A percentile compares a stretch with the other conserved stretches of the same genome.
Conservation (phyloP, 92 coral and sea anemone genomes). For the Porites evermanni region DNA sequence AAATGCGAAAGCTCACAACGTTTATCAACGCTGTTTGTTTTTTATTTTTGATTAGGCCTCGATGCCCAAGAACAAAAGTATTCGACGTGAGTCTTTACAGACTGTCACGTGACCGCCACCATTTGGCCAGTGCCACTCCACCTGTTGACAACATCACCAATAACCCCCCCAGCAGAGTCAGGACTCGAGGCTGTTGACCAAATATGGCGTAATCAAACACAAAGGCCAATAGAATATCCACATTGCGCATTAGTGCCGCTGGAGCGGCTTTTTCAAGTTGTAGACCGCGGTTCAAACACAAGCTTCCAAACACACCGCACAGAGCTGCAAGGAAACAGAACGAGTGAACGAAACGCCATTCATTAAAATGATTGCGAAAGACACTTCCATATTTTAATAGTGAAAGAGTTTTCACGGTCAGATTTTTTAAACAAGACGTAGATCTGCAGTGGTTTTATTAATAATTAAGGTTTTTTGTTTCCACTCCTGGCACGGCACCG, state of each 20-base stretch:
- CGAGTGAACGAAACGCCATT: not conserved
- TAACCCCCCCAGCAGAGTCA: slow-evolving; percentile 75
- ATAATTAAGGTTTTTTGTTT: too few species aligned
- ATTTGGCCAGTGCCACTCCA: slow-evolving; percentile 70
- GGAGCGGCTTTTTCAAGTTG: slow-evolving; percentile 92
- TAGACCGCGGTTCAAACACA: slow-evolving; percentile 86
- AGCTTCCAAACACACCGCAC: slow-evolving; percentile 84
- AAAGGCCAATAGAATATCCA: slow-evolving; percentile 83
- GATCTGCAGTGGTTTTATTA: too few species aligned
- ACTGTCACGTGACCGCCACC: slow-evolving; percentile 65
- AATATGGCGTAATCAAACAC: slow-evolving; percentile 76
- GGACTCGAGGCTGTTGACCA: slow-evolving; percentile 61
- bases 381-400: too few species aligned
- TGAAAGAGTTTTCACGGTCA: too few species aligned
- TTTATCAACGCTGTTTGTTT: too few species aligned
- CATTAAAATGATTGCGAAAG: too few species aligned
- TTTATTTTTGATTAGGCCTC: too few species aligned
- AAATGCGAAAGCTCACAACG: too few species aligned
- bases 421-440: too few species aligned
- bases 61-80: too few species aligned
- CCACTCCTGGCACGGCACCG: too few species aligned
- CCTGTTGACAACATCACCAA: slow-evolving; percentile 75
- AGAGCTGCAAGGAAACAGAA: slow-evolving; percentile 52
- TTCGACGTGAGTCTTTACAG: not conserved
- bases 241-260: slow-evolving; percentile 89